phyloP scores from a whole-genome alignment of 2,888 invertebrate genomes.

The Chymomyza procnemis region DNA sequence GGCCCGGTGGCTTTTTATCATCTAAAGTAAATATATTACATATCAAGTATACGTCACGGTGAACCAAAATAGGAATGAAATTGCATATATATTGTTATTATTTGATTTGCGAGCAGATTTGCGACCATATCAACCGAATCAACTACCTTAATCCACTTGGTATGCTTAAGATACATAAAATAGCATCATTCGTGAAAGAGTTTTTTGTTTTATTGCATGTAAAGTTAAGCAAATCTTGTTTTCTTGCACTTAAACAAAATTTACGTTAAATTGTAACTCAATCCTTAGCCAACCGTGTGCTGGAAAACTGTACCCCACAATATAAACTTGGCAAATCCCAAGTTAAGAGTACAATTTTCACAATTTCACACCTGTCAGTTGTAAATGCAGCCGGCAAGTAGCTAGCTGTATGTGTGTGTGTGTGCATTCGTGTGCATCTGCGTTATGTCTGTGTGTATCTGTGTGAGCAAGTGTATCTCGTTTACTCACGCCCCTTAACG shows the following conservation, averaged over 20 bases:
- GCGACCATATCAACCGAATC: no score
- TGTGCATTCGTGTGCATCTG: not conserved
- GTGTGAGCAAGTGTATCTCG: not conserved
- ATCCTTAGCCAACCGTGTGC: not conserved
- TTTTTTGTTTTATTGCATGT: no score
- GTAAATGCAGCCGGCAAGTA: not conserved
- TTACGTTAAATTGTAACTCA: not conserved
- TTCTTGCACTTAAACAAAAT: not conserved
- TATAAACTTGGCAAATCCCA: conserved; percentile 37
- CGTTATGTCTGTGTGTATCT: not conserved
- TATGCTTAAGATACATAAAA: no score
- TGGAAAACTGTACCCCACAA: not conserved
- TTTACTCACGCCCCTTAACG: not conserved
- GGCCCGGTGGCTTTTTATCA: no score
- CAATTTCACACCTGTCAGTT: conserved; percentile 50
- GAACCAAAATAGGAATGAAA: no score
- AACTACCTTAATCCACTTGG: no score
- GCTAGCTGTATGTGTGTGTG: not conserved
- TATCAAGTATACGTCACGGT: no score
- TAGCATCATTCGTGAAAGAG: no score
- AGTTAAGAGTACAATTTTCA: conserved; percentile 21
- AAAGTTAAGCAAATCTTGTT: no score
- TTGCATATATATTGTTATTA: no score
- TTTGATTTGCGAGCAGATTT: no score
- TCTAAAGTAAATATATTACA: no score